A percentile compares a stretch with the other conserved stretches of the same genome.
phyloP scores from a whole-genome alignment of 2,888 invertebrate species.

The Lymantria dispar region DNA sequence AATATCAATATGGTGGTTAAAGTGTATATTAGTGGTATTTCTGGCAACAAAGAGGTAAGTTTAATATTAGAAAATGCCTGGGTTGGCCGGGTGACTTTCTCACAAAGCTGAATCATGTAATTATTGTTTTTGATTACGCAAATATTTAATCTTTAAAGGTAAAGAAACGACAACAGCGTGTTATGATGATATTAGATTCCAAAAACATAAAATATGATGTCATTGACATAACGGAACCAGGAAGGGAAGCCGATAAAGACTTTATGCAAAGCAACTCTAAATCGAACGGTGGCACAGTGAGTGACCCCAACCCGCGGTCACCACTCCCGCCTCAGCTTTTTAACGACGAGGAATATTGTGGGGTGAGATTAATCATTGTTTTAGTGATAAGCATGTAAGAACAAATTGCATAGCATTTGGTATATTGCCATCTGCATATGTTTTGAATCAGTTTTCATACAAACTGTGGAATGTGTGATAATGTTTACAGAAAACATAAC shows the following conservation, averaged over 20 bases:
- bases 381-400: not conserved
- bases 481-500: constrained; percentile 9
- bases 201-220: constrained; percentile 94
- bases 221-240: constrained; percentile 97
- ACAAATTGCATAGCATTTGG: constrained; percentile 27
- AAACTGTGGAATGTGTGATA: constrained; percentile 8
- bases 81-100: constrained; percentile 63
- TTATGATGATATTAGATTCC: constrained; percentile 96
- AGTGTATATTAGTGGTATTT: constrained; percentile 95
- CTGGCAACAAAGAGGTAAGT: constrained; percentile 96
- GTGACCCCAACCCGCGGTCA: constrained; percentile 88
- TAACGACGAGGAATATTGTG: constrained; percentile 95
- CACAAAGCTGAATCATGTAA: constrained; percentile 63
- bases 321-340: constrained; percentile 97
- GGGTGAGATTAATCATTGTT: constrained; percentile 84
- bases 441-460: constrained; percentile 20
- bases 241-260: constrained; percentile 92
- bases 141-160: constrained; percentile 85
- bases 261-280: constrained; percentile 95
- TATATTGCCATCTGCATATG: constrained; percentile 33
- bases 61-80: constrained; percentile 66
- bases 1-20: constrained; percentile 90
- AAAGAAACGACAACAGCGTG: constrained; percentile 96
- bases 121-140: constrained; percentile 68
- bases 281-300: constrained; percentile 87